Evolutionary conservation across 2,113 vertebrate species (phyloP), one percentile per base, ranked within the genome.

Genomic region (Centropus unirufus): DNA sequence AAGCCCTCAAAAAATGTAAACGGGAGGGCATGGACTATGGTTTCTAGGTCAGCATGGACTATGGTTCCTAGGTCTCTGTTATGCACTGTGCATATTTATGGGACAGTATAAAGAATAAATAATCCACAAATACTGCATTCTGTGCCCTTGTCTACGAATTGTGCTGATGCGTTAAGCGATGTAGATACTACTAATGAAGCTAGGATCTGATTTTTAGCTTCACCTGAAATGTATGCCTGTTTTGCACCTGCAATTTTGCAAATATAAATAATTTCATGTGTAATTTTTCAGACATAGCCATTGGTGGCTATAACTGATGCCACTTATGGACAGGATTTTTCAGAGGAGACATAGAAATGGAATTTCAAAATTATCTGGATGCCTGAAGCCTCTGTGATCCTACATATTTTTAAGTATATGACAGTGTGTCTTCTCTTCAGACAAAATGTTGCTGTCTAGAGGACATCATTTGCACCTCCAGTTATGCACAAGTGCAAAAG

Each of bases 11-110:
- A 86, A 95, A 93, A 52, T 6, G 39, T 63, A 52, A 81, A 78
- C 64, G 32, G 72, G 81, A 26, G 59, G 52, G 26, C 34, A 47
- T 36, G 36, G 36, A 36, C 36, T 36, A 8, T 36, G 36, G 36
- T 36, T 36, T 36, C 44, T 46, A 23, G 61, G 52, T 23, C 34
- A 44, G 52, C 36, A 36, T 36, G 32, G 68, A 68, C 29, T 74
- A 7, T 63, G 44, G 59, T 83, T 86, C 68, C 80, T 86, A 68
- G 0, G 0, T 90, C 70, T 93, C 61, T 84, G 0, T 93, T 96
- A 94, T 61, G 61, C 44, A 62, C 54, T 54, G 73, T 93, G 88
- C 76, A 76, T 92, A 72, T 93, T 96, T 93, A 93, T 92, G 83
- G 80, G 6, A 24, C 57, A 76, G 17, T 58, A 82, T 84, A 93